Conservation (phyloP, 2,113 vertebrate genomes). For the Climacteris rufus region DNA sequence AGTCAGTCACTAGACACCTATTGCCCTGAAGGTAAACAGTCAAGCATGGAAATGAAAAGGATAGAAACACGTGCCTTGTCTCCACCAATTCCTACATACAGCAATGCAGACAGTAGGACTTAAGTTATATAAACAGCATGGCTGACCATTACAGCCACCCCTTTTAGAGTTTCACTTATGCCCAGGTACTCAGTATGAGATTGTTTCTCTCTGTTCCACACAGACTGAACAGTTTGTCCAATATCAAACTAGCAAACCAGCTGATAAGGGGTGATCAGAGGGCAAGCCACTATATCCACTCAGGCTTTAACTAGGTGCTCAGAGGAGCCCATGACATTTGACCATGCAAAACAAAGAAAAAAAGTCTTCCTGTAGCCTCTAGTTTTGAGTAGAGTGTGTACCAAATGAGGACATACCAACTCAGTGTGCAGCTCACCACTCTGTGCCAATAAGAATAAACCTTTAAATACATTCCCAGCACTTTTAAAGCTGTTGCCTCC, state of each 20-base stretch:
- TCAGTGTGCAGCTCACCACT: not conserved
- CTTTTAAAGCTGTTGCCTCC: slow-evolving; percentile 3
- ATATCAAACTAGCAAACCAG: not conserved
- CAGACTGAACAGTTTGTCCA: not conserved
- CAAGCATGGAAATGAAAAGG: not conserved
- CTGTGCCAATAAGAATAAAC: not conserved
- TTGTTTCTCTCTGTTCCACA: not conserved
- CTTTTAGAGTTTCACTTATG: not conserved
- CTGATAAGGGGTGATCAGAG: not conserved
- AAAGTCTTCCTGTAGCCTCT: not conserved
- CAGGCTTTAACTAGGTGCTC: not conserved
- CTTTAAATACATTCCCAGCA: not conserved
- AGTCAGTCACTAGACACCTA: not conserved
- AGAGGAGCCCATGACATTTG: not conserved
- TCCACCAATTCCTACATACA: not conserved
- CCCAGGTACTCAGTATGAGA: not conserved
- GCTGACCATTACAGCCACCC: not conserved
- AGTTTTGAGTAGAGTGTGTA: not conserved
- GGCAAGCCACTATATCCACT: not conserved
- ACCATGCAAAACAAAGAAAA: not conserved
- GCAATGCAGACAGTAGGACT: not conserved
- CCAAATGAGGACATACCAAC: not conserved
- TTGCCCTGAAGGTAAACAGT: not conserved
- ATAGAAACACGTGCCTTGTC: not conserved
- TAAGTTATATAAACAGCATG: not conserved